Conservation (phyloP, 2,113 vertebrate genomes). For the Channa maculata region DNA sequence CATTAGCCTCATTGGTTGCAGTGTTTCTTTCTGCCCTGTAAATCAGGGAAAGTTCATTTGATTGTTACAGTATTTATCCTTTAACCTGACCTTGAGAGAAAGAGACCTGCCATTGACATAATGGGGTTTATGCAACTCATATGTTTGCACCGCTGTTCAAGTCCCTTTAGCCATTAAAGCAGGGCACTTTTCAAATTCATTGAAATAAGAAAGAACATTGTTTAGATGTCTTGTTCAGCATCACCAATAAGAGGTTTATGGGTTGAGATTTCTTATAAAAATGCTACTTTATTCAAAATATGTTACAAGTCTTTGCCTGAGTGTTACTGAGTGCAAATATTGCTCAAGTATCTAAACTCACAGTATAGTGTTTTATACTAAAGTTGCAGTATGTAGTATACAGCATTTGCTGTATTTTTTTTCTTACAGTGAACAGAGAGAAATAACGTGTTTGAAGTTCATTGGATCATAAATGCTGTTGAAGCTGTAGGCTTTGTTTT, state of each 20-base stretch:
- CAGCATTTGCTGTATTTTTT: no score
- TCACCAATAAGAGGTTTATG: constrained; percentile 29
- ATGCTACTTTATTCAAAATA: constrained; percentile 8
- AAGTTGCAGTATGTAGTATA: no score
- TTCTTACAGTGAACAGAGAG: no score
- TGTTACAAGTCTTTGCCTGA: not conserved
- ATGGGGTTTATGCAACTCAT: constrained; percentile 9
- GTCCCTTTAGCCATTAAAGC: not conserved
- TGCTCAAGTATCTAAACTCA: no score
- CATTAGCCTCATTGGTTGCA: constrained; percentile 2
- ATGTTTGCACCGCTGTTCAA: constrained; percentile 10
- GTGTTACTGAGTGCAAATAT: not conserved
- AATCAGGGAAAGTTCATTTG: no score
- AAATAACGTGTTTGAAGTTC: no score
- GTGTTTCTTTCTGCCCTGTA: constrained; percentile 3
- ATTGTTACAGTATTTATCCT: no score
- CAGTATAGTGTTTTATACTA: no score
- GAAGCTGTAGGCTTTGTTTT: no score
- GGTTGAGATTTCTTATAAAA: constrained; percentile 5
- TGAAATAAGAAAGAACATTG: constrained; percentile 28
- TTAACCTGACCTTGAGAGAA: not conserved
- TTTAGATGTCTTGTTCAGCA: not conserved
- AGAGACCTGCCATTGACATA: constrained; percentile 14
- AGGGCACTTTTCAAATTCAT: not conserved
- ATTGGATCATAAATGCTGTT: no score